These are phyloP conservation scores for Urechis unicinctus DNA, from an alignment of 2,888 invertebrate species.

Conservation along the genomic window DNA sequence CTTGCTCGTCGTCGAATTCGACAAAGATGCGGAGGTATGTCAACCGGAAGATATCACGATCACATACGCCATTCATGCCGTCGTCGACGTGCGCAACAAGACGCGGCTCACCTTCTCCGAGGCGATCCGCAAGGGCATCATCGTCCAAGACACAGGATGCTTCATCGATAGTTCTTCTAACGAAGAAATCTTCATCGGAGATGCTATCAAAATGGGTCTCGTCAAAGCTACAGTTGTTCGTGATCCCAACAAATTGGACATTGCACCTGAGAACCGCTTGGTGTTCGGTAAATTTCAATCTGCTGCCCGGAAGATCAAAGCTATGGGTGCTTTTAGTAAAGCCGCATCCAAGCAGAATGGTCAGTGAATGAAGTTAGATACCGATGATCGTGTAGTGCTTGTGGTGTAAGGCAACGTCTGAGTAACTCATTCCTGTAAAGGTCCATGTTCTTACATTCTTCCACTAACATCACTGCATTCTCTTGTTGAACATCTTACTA, in stretches of 20 bases:
- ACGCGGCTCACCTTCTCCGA: conserved; percentile 23
- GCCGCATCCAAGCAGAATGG: conserved; percentile 1
- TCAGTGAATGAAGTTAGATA: neutral
- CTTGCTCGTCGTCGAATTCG: conserved; percentile 20
- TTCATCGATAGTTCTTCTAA: conserved; percentile 39
- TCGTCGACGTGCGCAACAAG: conserved; percentile 34
- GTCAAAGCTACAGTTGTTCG: conserved; percentile 42
- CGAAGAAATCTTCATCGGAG: conserved; percentile 35
- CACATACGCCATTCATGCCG: conserved; percentile 43
- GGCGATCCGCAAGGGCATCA: conserved; percentile 26
- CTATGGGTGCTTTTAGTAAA: conserved; percentile 28
- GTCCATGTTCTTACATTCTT: no score
- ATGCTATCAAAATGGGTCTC: conserved; percentile 46
- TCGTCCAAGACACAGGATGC: conserved; percentile 35
- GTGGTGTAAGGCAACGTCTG: no score
- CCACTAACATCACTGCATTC: no score
- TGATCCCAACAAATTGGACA: conserved; percentile 36
- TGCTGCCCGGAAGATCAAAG: conserved; percentile 32
- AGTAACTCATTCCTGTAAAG: no score
- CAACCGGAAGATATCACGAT: conserved; percentile 34
- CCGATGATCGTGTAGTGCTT: neutral
- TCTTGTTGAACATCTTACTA: no score
- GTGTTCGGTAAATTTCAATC: conserved; percentile 33
- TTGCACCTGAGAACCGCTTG: conserved; percentile 38
- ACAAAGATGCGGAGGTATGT: conserved; percentile 8